Base-by-base conservation (phyloP, 1,140 invertebrate species). In the Drosophila lacteicornis region DNA sequence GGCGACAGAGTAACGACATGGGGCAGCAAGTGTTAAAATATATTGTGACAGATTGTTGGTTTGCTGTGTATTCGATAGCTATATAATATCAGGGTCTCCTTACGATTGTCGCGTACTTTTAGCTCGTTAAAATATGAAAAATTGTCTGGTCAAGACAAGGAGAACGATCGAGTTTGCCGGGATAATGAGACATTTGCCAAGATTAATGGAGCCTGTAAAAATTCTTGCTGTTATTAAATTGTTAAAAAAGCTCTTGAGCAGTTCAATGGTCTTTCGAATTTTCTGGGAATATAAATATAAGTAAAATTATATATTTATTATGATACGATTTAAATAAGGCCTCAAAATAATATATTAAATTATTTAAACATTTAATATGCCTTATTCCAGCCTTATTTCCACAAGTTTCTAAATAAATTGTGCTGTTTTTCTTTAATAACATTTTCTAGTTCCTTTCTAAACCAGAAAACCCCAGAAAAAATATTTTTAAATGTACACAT, bases 81-180 rank as follows among this genome's bases (percentile, higher is more conserved):
- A 68, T 79, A 78, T 69, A 74, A 74, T 50, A 87, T 86, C 82
- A 85, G 82, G 82, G 82, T 86, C 63, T 59, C 43, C 59, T 82
- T 86, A 81, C 74, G 77, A 82, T 66, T 57, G 58, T 71, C 57
- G 73, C 59, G 66, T 65, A 86, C 75, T 75, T 79, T 49, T 68
- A 51, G 61, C 69, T 85, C 65, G 60, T 84, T 84, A 78, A 85
- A 73, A 71, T 69, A 67, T 85, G 75, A 85, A 69, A 68, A 86
- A 86, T 85, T 30, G 75, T 40, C 46, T 46, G 47, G 50, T 17
- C 62, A 27, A 38, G 45, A 53, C 47, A 47, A 36, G 11, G 25
- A 70, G 33, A 75, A 55, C 60, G 42, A 42, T 63, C 50, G 33
- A 63, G 36, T 40, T 55, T 55, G 33, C 15, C 25, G 50, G 15